Evolutionary conservation across 1,140 invertebrate species (phyloP), one percentile per base, ranked within the genome.

Genomic region (Drosophila funebris): DNA sequence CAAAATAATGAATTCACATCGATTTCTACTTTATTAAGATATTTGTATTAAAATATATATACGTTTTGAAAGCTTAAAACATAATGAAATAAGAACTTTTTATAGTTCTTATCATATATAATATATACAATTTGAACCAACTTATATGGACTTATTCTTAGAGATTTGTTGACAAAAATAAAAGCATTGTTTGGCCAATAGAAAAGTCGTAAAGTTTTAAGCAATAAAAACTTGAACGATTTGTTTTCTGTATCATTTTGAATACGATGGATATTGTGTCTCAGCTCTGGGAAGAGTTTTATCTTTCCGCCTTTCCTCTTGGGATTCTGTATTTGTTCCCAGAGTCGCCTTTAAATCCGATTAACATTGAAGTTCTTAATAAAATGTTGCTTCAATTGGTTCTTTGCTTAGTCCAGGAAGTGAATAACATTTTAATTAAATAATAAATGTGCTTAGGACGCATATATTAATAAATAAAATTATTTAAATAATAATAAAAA

Each of bases 161-260:
- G 18, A 48, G 56, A 62, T 66, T 54, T 70, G 60, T 63, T 76
- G 69, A 74, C 73, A 77, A 56, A 81, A 76, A 64, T 64, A 4
- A 60, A 43, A 37, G 37, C 50, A 75, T 64, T 66, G 57, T 72
- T 72, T 63, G 58, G 63, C 58, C 78, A 76, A 84, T 81, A 77
- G 61, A 61, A 43, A 29, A 54, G 64, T 85, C 80, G 80, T 85
- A 73, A 84, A 80, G 27, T 67, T 60, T 50, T 62, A 73, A 73
- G 61, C 60, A 41, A 43, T 66, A 76, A 76, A 73, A 84, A 68
- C 67, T 79, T 20, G n/a, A 78, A 75, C 70, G 52, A 71, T 76
- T 62, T 67, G 36, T 53, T 77, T 77, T 68, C 63, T 79, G 39
- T 33, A 37, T 58, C 29, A 74, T 43, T 77, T 64, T 73, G 58